A percentile compares a stretch with the other conserved stretches of the same genome.
Conservation (phyloP, 1,140 invertebrate species). For the Papilio xuthus region DNA sequence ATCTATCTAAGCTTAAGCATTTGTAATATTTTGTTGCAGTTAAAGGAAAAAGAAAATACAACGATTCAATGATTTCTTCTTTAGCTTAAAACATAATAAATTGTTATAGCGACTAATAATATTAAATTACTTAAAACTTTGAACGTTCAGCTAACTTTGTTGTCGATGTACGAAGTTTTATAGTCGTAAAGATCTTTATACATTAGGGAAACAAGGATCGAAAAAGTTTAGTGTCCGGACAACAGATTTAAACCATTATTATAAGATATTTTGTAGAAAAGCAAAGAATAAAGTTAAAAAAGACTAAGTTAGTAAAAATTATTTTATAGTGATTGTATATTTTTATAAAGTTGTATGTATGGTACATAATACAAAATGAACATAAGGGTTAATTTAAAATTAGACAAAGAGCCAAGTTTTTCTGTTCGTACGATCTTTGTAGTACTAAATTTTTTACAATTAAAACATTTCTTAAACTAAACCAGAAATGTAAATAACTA, state of each 20-base stretch:
- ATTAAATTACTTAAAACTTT: not conserved
- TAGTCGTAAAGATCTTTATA: not conserved
- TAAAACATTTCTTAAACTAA: too few relatives aligned
- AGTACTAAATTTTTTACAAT: not conserved
- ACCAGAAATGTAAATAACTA: not conserved
- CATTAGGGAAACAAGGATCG: not conserved
- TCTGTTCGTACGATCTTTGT: not conserved
- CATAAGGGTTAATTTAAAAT: not conserved
- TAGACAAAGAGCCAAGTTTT: not conserved
- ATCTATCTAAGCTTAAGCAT: too few relatives aligned
- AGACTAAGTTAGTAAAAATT: too few relatives aligned
- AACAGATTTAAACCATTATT: not conserved
- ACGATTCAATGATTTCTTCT: too few relatives aligned
- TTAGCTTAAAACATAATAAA: not conserved
- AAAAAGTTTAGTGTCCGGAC: not conserved
- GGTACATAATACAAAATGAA: too few relatives aligned
- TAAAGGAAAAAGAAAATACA: too few relatives aligned
- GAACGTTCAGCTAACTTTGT: not conserved
- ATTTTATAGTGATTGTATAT: too few relatives aligned
- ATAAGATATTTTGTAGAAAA: too few relatives aligned
- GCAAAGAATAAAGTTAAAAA: too few relatives aligned
- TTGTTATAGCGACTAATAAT: not conserved
- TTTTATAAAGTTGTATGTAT: too few relatives aligned
- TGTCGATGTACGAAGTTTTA: conserved; percentile 3
- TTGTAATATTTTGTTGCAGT: too few relatives aligned